phyloP scores from a whole-genome alignment of 2,888 invertebrate species.

The Chaitophorus viminalis region DNA sequence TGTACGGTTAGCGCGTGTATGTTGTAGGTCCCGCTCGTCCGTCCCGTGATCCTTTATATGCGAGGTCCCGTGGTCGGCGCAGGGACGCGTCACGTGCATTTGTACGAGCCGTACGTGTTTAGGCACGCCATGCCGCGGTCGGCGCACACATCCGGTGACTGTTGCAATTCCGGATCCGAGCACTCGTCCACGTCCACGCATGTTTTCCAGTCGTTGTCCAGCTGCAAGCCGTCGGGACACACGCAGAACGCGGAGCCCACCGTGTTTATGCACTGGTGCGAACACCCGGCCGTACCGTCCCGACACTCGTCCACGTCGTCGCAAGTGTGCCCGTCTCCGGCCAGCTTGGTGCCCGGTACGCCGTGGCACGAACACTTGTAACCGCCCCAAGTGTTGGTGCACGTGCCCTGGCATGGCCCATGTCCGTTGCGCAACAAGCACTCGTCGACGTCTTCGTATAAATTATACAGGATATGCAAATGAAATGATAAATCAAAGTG shows the following conservation, averaged over 20 bases:
- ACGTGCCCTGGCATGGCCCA: slow-evolving; percentile 75
- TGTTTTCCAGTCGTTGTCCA: slow-evolving; percentile 64
- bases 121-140: slow-evolving; percentile 66
- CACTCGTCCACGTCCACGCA: slow-evolving; percentile 68
- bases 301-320: slow-evolving; percentile 72
- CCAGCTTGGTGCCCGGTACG: slow-evolving; percentile 72
- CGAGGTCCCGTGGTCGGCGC: neutral
- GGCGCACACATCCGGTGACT: slow-evolving; percentile 67
- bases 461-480: too few species aligned
- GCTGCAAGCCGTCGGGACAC: slow-evolving; percentile 64
- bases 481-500: too few species aligned
- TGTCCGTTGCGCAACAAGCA: slow-evolving; percentile 74
- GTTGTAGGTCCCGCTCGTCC: neutral
- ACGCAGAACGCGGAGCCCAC: slow-evolving; percentile 68
- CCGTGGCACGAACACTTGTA: slow-evolving; percentile 72
- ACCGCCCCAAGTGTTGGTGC: slow-evolving; percentile 72
- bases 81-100: slow-evolving; percentile 65
- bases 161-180: slow-evolving; percentile 67
- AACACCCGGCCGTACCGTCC: slow-evolving; percentile 70
- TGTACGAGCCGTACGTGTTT: slow-evolving; percentile 64
- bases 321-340: slow-evolving; percentile 72
- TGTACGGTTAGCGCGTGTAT: too few species aligned
- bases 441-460: slow-evolving; percentile 71
- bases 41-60: neutral
- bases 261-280: slow-evolving; percentile 73